Conservation (phyloP, 2,888 invertebrate genomes). For the Acronicta leporina region DNA sequence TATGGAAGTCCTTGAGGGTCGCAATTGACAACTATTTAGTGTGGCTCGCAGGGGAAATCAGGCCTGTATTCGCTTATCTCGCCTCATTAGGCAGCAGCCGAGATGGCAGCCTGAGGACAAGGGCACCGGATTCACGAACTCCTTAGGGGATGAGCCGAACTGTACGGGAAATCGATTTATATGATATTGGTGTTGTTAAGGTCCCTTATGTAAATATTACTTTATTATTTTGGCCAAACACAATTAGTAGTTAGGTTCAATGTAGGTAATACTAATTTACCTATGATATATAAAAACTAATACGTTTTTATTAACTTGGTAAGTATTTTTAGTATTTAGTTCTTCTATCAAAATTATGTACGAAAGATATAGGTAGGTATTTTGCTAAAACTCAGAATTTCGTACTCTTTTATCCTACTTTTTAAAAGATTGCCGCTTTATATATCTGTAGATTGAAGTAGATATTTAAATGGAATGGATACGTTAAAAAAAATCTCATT, state of each 20-base stretch:
- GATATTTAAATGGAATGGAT: constrained; percentile 35
- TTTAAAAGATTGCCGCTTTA: constrained; percentile 8
- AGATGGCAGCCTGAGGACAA: constrained; percentile 66
- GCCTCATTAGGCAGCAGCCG: constrained; percentile 76
- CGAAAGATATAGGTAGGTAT: neutral
- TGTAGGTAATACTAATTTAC: neutral
- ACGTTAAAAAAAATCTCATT: constrained; percentile 26
- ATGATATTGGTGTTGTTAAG: constrained; percentile 33
- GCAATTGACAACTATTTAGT: constrained; percentile 61
- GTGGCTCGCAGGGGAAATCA: constrained; percentile 81
- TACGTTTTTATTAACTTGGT: too few species aligned
- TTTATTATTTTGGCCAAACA: neutral
- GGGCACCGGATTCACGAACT: constrained; percentile 59
- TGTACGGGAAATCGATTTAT: constrained; percentile 49
- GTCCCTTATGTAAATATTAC: neutral
- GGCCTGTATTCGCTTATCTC: constrained; percentile 78
- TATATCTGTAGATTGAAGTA: constrained; percentile 29
- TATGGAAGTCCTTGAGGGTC: constrained; percentile 53
- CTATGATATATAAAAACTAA: too few species aligned
- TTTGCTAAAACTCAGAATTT: neutral
- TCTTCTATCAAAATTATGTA: too few species aligned
- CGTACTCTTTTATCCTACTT: neutral
- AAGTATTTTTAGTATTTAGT: too few species aligned
- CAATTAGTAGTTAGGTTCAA: constrained; percentile 8
- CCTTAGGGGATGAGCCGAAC: constrained; percentile 53